Percentiles rank a stretch among this genome's conserved stretches.
These are phyloP conservation scores for Terebella lapidaria DNA, from an alignment of 2,888 invertebrate species.

Conservation along the genomic window DNA sequence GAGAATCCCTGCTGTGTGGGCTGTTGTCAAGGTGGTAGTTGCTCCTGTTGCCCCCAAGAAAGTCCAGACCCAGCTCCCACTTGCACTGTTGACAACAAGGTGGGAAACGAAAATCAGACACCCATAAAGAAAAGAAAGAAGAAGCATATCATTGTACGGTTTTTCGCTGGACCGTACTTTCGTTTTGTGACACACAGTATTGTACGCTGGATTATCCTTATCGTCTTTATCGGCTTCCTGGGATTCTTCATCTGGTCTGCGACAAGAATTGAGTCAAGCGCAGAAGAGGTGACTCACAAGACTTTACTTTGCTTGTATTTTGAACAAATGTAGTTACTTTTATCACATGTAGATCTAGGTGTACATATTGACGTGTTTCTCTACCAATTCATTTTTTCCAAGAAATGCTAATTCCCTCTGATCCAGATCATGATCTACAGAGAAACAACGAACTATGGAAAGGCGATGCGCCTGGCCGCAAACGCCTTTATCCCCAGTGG, in stretches of 20 bases:
- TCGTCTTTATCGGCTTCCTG: background rate
- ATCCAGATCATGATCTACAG: conserved; percentile 17
- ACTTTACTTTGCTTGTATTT: too few relatives aligned
- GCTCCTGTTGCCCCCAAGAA: too few relatives aligned
- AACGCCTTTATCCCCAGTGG: conserved; percentile 28
- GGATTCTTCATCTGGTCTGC: conserved; percentile 10
- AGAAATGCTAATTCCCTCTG: too few relatives aligned
- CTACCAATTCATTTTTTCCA: too few relatives aligned
- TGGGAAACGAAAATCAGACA: background rate
- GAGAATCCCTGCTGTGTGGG: conserved; percentile 1
- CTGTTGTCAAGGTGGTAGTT: background rate
- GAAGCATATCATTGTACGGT: conserved; percentile 4
- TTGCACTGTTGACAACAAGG: background rate
- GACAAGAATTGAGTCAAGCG: conserved; percentile 6
- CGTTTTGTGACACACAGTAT: conserved; percentile 13
- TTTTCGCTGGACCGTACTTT: conserved; percentile 16
- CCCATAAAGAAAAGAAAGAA: background rate
- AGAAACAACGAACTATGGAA: conserved; percentile 21
- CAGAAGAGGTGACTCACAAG: conserved; percentile 8
- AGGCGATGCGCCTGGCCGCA: conserved; percentile 28
- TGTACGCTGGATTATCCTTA: conserved; percentile 7
- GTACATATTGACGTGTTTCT: too few relatives aligned
- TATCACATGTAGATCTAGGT: too few relatives aligned
- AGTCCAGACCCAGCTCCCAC: background rate
- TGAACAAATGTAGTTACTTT: too few relatives aligned